Evolutionary conservation across 92 coral and sea anemone species (phyloP), one percentile per base, ranked within the genome.

Genomic region (Porites cylindrica): DNA sequence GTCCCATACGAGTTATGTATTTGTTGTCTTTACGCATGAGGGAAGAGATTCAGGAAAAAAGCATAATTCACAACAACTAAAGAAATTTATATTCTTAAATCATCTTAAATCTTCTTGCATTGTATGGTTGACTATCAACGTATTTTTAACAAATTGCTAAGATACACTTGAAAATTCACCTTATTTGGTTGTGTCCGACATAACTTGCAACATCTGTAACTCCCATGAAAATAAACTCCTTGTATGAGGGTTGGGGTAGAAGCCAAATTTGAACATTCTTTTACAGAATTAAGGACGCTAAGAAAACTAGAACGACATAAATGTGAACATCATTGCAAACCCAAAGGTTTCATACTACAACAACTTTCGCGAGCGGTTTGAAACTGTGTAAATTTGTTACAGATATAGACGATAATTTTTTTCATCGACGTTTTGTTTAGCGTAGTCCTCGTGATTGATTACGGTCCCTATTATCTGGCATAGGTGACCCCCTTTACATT

Each of bases 221-320:
- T 60, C 1, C 65, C 65, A 60, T 60, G 65, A 60, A 60, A 60
- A 60, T 60, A 60, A 60, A 60, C 65, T 60, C 65, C 65, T 17
- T 60, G 13, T 11, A 60, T 60, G 65, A 60, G 18, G 65, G 65
- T 60, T 60, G 65, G 65, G 65, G 11, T 60, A 60, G 65, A 60
- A 60, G 18, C 65, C 13, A 60, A 60, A 60, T 60, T 60, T 60
- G 65, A 17, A 60, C 65, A 60, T 60, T 60, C 18, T 60, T 63
- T 63, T 63, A 63, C 18, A 63, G 68, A 10, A 63, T 63, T 63
- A 10, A 21, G 68, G 68, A 67, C 43, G 9, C 26, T 67, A 67
- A 67, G 72, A 50, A 67, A 67, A 67, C 72, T 18, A 67, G 72
- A n/a, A 67, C 13, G 72, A 67, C 29, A 67, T 29, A 67, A 67